Evolutionary conservation across 2,113 vertebrate species (phyloP), one percentile per base, ranked within the genome.

Genomic region (Bambusicola thoracicus): DNA sequence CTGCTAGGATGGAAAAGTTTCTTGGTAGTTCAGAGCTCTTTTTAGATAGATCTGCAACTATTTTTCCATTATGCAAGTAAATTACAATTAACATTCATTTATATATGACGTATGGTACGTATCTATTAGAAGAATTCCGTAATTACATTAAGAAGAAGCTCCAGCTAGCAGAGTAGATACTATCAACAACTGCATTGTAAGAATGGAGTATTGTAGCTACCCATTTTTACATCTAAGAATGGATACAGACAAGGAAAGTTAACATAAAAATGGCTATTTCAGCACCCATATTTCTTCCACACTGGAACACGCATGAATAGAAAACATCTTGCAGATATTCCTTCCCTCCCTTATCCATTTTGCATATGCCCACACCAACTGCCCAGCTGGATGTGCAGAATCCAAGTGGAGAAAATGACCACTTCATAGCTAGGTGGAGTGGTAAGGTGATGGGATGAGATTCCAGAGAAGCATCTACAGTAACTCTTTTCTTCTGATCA

Each of bases 61-160:
- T 29, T 70, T 65, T 91, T 76, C 58, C 48, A 49, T 16, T 1
- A 72, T 36, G 25, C 0, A 0, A 87, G 3, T 59, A 12, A 94
- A 81, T 41, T 38, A 73, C 27, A 84, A 15, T 36, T 70, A 51
- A 17, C 36, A 41, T n/a, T 75, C 10, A 10, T 8, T 13, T 34
- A 68, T 24, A 19, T 0, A 5, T 34, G 15, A 89, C 14, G 43
- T 43, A 53, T 0, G 0, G 48, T 32, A 85, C 4, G 8, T 3
- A 73, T 16, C 46, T 59, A 53, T 40, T 58, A 25, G 22, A 67
- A 82, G 46, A 92, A 43, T 27, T 92, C 46, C 27, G 0, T 43
- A 76, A 76, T 10, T 61, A 49, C 18, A 29, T 30, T 38, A 89
- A 53, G 43, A 81, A 93, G 43, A 41, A 93, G 44, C 16, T 30